A percentile compares a stretch with the other conserved stretches of the same genome.
These are phyloP conservation scores for Lobophora halterata DNA, from an alignment of 2,888 invertebrate genomes.

Conservation along the genomic window DNA sequence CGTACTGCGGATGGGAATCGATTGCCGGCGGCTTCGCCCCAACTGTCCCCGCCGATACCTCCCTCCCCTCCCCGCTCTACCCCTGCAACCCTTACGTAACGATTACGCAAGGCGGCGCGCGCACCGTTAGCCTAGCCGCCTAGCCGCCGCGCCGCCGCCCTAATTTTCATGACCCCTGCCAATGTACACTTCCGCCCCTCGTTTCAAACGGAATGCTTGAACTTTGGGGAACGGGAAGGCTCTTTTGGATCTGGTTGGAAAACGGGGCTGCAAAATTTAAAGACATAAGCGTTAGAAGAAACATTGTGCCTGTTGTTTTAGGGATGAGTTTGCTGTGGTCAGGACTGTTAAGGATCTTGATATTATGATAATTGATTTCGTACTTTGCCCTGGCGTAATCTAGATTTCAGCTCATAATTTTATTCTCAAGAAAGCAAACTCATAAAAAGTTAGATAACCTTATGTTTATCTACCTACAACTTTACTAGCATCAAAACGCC, in stretches of 20 bases:
- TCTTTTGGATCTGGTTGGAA: slow-evolving; percentile 37
- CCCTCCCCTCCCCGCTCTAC: slow-evolving; percentile 44
- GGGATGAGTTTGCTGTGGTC: slow-evolving; percentile 21
- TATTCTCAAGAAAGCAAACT: too few relatives aligned
- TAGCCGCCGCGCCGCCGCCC: slow-evolving; percentile 48
- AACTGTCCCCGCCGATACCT: slow-evolving; percentile 33
- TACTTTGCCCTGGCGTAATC: slow-evolving; percentile 35
- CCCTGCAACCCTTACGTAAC: slow-evolving; percentile 71
- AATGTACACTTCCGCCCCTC: slow-evolving; percentile 6
- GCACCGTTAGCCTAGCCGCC: slow-evolving; percentile 58
- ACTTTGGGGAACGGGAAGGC: slow-evolving; percentile 29
- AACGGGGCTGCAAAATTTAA: slow-evolving; percentile 38
- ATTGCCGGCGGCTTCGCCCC: slow-evolving; percentile 66
- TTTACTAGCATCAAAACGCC: too few relatives aligned
- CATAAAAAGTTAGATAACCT: too few relatives aligned
- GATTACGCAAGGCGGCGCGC: slow-evolving; percentile 75
- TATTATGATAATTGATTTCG: slow-evolving; percentile 50
- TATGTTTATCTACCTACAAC: too few relatives aligned
- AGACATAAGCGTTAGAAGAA: slow-evolving; percentile 11
- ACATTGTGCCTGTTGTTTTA: slow-evolving; percentile 17
- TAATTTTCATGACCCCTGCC: slow-evolving; percentile 34
- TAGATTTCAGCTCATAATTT: slow-evolving; percentile 34
- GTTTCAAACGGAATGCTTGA: neutral
- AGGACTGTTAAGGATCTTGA: slow-evolving; percentile 35
- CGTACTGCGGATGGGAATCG: slow-evolving; percentile 74